Evolutionary conservation across 2,888 invertebrate species (phyloP).

Genomic region (Xanthorhoe designata): DNA sequence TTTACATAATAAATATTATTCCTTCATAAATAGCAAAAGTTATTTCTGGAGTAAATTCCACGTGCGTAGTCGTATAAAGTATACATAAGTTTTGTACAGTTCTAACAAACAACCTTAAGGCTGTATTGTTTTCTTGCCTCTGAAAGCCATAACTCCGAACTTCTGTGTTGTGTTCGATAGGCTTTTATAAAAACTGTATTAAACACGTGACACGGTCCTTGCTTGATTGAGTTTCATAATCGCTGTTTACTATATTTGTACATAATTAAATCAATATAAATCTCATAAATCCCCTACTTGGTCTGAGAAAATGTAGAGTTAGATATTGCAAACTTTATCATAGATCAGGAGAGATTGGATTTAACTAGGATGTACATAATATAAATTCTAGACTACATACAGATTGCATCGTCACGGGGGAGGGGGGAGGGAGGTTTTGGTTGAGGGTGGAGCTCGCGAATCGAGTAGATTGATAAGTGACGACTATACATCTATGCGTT

Average conservation of each 20-base stretch:
- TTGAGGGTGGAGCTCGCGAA: slow-evolving; percentile 57
- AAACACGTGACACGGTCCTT: slow-evolving; percentile 13
- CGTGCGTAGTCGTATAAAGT: slow-evolving; percentile 23
- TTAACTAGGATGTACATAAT: slow-evolving; percentile 24
- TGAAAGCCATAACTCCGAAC: slow-evolving; percentile 10
- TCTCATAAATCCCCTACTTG: background rate
- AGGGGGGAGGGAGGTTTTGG: slow-evolving; percentile 49
- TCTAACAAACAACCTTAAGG: slow-evolving; percentile 6
- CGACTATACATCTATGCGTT: slow-evolving; percentile 69
- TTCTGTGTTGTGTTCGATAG: slow-evolving; percentile 14
- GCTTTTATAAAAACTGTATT: slow-evolving; percentile 12
- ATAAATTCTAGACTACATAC: slow-evolving; percentile 53
- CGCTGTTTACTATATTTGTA: background rate
- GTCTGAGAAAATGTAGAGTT: background rate
- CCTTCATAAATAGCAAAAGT: background rate
- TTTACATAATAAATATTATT: background rate
- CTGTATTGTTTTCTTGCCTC: slow-evolving; percentile 27
- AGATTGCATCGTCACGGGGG: slow-evolving; percentile 57
- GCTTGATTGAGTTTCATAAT: slow-evolving; percentile 8
- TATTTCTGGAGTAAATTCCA: slow-evolving; percentile 17
- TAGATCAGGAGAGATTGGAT: slow-evolving; percentile 14
- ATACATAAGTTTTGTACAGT: slow-evolving; percentile 21
- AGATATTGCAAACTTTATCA: background rate
- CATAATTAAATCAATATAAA: background rate
- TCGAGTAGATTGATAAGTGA: slow-evolving; percentile 66